A percentile compares a stretch with the other conserved stretches of the same genome.
Conservation (phyloP, 2,113 vertebrate genomes). For the Elgaria multicarinata region DNA sequence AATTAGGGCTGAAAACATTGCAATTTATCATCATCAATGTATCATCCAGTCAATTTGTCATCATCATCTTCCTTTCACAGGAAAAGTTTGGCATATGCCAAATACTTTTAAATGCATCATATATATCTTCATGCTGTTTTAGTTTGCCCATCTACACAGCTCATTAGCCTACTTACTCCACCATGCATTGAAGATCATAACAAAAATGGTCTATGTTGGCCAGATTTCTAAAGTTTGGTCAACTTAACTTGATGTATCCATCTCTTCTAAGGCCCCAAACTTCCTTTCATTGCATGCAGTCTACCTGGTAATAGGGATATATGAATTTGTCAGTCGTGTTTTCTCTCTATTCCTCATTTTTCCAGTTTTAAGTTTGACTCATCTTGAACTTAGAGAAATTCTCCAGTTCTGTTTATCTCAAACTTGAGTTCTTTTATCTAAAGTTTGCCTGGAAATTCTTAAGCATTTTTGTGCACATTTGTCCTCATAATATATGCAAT, state of each 20-base stretch:
- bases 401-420: no score
- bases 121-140: not conserved
- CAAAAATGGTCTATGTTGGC: not conserved
- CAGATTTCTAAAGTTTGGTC: not conserved
- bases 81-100: not conserved
- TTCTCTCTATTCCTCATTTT: no score
- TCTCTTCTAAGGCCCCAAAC: not conserved
- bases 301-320: no score
- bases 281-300: no score
- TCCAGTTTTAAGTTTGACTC: not conserved
- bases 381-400: no score
- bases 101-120: not conserved
- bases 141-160: not conserved
- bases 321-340: no score
- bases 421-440: no score
- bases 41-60: constrained; percentile 1
- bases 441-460: no score
- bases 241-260: not conserved
- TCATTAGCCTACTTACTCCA: not conserved
- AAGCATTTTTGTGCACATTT: no score
- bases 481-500: no score
- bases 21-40: constrained; percentile 1
- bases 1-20: not conserved
- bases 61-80: constrained; percentile 1
- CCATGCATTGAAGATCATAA: not conserved